These are phyloP conservation scores for Drosophila equinoxialis DNA, from an alignment of 1,140 invertebrate genomes.

Conservation along the genomic window DNA sequence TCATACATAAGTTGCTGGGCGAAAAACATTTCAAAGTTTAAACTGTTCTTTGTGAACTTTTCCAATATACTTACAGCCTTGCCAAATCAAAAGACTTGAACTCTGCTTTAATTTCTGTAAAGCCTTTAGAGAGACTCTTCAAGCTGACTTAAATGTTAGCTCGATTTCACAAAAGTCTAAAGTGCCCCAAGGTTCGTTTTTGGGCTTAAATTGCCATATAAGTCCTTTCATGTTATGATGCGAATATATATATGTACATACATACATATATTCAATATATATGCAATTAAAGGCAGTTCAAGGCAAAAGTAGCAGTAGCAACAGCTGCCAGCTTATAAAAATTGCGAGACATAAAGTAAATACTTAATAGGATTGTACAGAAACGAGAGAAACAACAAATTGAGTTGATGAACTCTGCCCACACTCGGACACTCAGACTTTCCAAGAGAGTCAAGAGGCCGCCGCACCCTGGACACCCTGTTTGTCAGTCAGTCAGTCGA, in stretches of 20 bases:
- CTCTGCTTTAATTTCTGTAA: background rate
- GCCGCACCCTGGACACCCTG: constrained; percentile 42
- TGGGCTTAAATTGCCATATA: constrained; percentile 35
- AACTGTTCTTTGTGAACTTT: constrained; percentile 10
- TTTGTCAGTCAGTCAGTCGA: background rate
- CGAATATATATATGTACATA: too few relatives aligned
- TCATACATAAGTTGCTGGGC: background rate
- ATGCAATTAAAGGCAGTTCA: constrained; percentile 64
- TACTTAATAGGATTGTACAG: constrained; percentile 62
- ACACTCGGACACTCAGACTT: constrained; percentile 36
- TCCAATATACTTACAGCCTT: background rate
- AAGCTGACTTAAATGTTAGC: background rate
- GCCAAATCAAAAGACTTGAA: constrained; percentile 2
- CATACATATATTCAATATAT: constrained; percentile 22
- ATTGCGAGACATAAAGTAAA: constrained; percentile 45
- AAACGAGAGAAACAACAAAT: constrained; percentile 25
- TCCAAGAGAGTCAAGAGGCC: constrained; percentile 22
- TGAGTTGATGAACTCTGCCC: constrained; percentile 40
- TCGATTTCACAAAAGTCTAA: background rate
- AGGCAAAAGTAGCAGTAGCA: constrained; percentile 31
- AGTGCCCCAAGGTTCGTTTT: constrained; percentile 8
- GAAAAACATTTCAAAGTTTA: constrained; percentile 1
- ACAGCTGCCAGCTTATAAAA: constrained; percentile 52
- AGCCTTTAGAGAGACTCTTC: background rate
- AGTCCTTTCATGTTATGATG: constrained; percentile 27